A percentile compares a stretch with the other conserved stretches of the same genome.
Conservation (phyloP, 2,888 invertebrate genomes). For the Caenorhabditis virilis region DNA sequence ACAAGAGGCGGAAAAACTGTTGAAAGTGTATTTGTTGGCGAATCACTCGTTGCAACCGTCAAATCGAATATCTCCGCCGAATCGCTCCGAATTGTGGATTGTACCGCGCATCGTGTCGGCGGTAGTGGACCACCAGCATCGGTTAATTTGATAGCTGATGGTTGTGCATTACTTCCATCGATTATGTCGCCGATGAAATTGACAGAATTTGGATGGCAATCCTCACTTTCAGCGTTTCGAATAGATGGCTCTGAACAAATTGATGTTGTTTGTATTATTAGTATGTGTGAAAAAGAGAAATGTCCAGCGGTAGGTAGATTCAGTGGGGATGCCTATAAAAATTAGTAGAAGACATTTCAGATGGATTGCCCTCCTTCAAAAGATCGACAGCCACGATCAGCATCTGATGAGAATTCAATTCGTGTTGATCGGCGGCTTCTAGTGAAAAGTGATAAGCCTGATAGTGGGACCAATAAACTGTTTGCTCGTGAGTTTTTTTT, state of each 20-base stretch:
- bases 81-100: conserved; percentile 57
- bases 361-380: conserved; percentile 9
- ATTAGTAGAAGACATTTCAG: too few relatives aligned
- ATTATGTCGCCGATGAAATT: conserved; percentile 61
- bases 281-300: conserved; percentile 31
- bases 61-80: conserved; percentile 53
- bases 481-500: too few relatives aligned
- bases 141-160: conserved; percentile 60
- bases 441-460: conserved; percentile 27
- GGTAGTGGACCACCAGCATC: conserved; percentile 55
- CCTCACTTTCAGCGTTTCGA: conserved; percentile 64
- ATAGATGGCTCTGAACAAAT: conserved; percentile 66
- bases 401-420: conserved; percentile 21
- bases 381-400: background rate
- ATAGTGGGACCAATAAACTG: conserved; percentile 17
- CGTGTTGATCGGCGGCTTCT: conserved; percentile 32
- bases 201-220: conserved; percentile 54
- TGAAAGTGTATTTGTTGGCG: conserved; percentile 64
- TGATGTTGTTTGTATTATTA: conserved; percentile 43
- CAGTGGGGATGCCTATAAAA: too few relatives aligned
- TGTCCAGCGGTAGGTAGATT: conserved; percentile 38
- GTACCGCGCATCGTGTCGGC: conserved; percentile 66
- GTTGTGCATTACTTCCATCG: conserved; percentile 65
- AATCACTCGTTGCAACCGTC: conserved; percentile 59
- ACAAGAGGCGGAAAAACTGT: conserved; percentile 57